Evolutionary conservation across 1,140 invertebrate genomes (phyloP), one percentile per base, ranked within the genome.

Genomic region (Drosophila paulistorum): DNA sequence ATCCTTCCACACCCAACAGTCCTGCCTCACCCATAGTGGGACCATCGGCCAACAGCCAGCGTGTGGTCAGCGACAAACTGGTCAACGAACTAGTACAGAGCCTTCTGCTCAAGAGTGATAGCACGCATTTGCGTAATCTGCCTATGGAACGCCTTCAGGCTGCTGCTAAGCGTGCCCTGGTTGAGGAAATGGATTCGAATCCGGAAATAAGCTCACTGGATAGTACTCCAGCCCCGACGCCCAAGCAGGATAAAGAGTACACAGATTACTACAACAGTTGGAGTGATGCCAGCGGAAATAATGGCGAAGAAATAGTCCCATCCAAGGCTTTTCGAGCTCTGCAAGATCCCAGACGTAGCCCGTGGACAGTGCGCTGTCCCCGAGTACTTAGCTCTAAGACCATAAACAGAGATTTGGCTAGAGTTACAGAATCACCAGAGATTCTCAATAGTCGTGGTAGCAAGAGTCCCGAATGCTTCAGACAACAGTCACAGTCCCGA

Each of bases 221-320:
- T 67, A 91, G 92, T 63, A 93, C 92, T 30, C 92, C 93, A 45
- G 91, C 91, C 6, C 71, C 91, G 67, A 91, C 93, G 4, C 92
- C 93, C 7, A 91, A 91, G n/a, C 81, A 79, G 33, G 93, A 94
- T 45, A 90, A 91, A 64, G 93, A 81, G 74, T 94, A 94, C 41
- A 93, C 93, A 61, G 91, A 94, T 14, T 95, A 95, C 81, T 95
- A 95, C 70, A 93, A 93, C 63, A 93, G 93, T 2, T 95, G 95
- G 94, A 79, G 79, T 48, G 92, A 93, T 13, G 83, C 92, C 0
- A 92, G 92, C 1, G 73, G 83, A 3, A 79, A 79, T 3, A 79
- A 80, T 2, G 82, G 83, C 0, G 80, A 92, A 37, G 93, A 94
- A 14, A 93, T 93, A n/a, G 63, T 94, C 20, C 93, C 94, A 2